These are phyloP conservation scores for Sycophila sp. DNA, from an alignment of 1,140 invertebrate genomes.

Conservation along the genomic window DNA sequence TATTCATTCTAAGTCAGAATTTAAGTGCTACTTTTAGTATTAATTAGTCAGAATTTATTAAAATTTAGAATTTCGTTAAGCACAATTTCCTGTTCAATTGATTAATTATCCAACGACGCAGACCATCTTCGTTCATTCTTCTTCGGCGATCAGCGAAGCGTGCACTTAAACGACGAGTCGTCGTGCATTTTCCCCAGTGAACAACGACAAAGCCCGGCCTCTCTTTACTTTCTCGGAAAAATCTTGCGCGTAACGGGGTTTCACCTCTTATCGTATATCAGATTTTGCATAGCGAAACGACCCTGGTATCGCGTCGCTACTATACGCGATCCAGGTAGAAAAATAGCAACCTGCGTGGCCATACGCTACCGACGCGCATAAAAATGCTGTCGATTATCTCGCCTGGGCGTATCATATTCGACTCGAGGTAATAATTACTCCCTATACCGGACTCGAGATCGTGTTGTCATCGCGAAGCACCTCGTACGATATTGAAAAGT, in stretches of 20 bases:
- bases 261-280: slow-evolving; percentile 18
- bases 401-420: no score
- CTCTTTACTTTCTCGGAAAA: slow-evolving; percentile 17
- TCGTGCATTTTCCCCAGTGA: not conserved
- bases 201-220: not conserved
- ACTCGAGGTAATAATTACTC: slow-evolving; percentile 28
- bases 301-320: not conserved
- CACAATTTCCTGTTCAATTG: no score
- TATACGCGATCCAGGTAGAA: not conserved
- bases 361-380: not conserved
- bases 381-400: no score
- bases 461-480: no score
- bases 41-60: no score
- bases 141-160: not conserved
- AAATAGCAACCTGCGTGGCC: not conserved
- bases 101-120: no score
- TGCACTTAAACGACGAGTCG: not conserved
- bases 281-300: slow-evolving; percentile 13
- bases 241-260: slow-evolving; percentile 25
- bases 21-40: no score
- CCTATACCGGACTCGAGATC: not conserved
- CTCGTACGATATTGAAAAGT: no score
- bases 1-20: no score
- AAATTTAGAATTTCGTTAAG: no score
- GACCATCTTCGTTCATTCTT: no score